Conservation (phyloP, 2,888 invertebrate species). For the Lithophane socia region DNA sequence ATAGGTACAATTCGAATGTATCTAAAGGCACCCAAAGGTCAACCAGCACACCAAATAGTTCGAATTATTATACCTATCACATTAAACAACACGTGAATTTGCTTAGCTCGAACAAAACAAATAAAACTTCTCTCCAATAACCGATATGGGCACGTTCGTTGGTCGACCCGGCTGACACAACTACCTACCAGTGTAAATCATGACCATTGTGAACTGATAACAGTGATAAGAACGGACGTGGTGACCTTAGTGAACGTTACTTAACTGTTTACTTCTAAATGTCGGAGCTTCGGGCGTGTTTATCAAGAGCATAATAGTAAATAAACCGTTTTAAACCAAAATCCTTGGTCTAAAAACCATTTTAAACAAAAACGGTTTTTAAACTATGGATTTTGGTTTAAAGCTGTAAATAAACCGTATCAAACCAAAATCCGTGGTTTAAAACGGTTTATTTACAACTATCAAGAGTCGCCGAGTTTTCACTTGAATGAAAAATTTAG, state of each 20-base stretch:
- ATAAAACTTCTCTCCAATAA: slow-evolving; percentile 25
- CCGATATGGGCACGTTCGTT: slow-evolving; percentile 32
- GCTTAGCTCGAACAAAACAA: slow-evolving; percentile 18
- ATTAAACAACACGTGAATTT: slow-evolving; percentile 39
- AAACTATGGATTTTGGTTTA: too few species aligned
- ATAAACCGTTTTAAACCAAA: too few species aligned
- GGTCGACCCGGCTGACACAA: slow-evolving; percentile 66
- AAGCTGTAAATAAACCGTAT: too few species aligned
- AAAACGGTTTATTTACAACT: neutral
- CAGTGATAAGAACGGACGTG: slow-evolving; percentile 66
- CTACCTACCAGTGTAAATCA: slow-evolving; percentile 63
- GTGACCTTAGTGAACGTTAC: slow-evolving; percentile 55
- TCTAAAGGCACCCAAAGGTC: slow-evolving; percentile 3
- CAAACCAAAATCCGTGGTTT: too few species aligned
- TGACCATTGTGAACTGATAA: slow-evolving; percentile 66
- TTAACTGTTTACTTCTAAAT: slow-evolving; percentile 41
- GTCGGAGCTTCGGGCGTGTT: slow-evolving; percentile 28
- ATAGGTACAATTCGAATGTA: neutral
- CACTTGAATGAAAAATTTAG: neutral
- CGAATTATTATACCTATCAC: slow-evolving; percentile 5
- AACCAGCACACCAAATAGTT: neutral
- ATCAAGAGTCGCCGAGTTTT: neutral
- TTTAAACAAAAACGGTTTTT: too few species aligned
- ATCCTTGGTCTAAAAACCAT: too few species aligned
- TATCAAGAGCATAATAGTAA: neutral